Base-by-base conservation (phyloP, 1,140 invertebrate species). In the Plutomurus gul region DNA sequence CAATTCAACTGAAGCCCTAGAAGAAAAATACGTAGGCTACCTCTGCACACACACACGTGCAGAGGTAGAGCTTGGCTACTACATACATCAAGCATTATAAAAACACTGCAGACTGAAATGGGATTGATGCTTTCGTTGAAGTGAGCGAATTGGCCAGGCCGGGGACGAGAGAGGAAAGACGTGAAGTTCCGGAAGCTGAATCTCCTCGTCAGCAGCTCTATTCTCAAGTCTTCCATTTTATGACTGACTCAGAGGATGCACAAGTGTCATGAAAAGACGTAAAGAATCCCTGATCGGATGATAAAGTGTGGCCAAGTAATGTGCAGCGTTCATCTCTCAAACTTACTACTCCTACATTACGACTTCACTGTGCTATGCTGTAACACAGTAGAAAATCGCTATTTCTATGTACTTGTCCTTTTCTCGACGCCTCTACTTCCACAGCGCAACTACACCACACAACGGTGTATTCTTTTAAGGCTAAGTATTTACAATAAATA, bases 291-390 rank as follows among this genome's bases (percentile, higher is more conserved):
- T 77, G 76, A 77, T 77, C 76, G 76, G 76, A 77, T 77, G 76
- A 77, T 77, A 77, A 77, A 77, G 76, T 77, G 76, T 77, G 76
- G 76, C 76, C 76, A 72, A 77, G 39, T 77, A 77, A 77, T 77
- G 60, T 77, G 10, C 18, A 65, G 51, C 40, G 20, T 36, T 51
- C 75, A 39, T 76, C 56, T 39, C 11, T 30, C 27, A n/a, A 30
- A 36, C 16, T 30, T 18, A 65, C 16, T 30, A 51, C 47, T 25
- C n/a, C n/a, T n/a, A n/a, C n/a, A n/a, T n/a, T n/a, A n/a, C n/a
- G n/a, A n/a, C n/a, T n/a, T n/a, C n/a, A n/a, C n/a, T n/a, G n/a
- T n/a, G n/a, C n/a, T n/a, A n/a, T n/a, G n/a, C n/a, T n/a, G n/a
- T n/a, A n/a, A n/a, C n/a, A n/a, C n/a, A n/a, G n/a, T n/a, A n/a